Conservation (phyloP, 2,797 vertebrate genomes). For the Tauraco hartlaubi region DNA sequence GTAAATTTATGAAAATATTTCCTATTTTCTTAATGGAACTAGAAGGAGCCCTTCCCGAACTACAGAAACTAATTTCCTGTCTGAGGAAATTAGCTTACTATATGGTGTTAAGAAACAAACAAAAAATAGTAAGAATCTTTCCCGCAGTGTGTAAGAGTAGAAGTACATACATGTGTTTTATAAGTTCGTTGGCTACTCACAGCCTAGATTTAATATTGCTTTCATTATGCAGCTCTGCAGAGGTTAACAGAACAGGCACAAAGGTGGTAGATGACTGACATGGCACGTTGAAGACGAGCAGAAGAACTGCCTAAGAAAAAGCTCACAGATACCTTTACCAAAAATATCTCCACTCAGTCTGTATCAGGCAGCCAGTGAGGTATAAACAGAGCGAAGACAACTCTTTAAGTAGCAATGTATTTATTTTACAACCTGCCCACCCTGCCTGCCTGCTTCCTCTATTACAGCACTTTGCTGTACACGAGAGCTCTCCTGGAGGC, state of each 20-base stretch:
- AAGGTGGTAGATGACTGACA: neutral
- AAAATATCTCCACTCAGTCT: neutral
- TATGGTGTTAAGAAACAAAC: neutral
- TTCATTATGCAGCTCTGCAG: neutral
- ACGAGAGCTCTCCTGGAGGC: constrained; percentile 50
- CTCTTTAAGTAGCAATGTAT: constrained; percentile 6
- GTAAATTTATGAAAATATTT: neutral
- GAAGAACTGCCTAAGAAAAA: neutral
- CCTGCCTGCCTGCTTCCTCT: neutral
- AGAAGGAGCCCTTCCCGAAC: neutral
- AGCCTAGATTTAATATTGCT: neutral
- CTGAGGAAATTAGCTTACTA: neutral
- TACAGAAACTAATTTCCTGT: neutral
- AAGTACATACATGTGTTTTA: neutral
- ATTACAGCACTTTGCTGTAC: neutral
- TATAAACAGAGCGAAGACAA: neutral
- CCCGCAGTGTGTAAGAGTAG: neutral
- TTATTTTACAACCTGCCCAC: constrained; percentile 51
- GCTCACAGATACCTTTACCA: neutral
- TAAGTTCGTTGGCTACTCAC: neutral
- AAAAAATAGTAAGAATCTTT: neutral
- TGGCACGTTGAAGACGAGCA: neutral
- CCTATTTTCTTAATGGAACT: neutral
- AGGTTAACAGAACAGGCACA: neutral
- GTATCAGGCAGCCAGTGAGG: neutral